These are phyloP conservation scores for Cyphomyrus discorhynchus DNA, from an alignment of 2,113 vertebrate species.

Conservation along the genomic window DNA sequence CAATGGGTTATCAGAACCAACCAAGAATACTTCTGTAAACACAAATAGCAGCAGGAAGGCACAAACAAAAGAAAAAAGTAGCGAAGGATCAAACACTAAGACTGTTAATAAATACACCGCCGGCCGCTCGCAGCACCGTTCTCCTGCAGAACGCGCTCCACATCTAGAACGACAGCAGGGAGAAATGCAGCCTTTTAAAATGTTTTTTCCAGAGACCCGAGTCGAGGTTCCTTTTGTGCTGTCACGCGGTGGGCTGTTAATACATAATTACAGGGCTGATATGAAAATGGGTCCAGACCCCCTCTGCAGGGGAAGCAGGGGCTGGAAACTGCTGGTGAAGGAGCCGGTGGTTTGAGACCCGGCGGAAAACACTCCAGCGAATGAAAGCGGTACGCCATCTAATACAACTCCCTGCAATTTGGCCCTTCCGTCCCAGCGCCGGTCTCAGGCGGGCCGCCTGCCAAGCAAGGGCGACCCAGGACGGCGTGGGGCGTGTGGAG, in stretches of 20 bases:
- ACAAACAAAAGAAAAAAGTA: not conserved
- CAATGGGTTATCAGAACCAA: not conserved
- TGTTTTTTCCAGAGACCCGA: not conserved
- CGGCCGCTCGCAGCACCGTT: not conserved
- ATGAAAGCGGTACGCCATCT: not conserved
- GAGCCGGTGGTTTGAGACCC: constrained; percentile 9
- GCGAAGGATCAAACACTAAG: not conserved
- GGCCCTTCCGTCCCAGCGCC: not conserved
- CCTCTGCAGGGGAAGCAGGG: constrained; percentile 2
- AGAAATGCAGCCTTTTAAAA: not conserved
- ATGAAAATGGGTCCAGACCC: constrained; percentile 21
- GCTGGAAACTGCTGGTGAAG: constrained; percentile 27
- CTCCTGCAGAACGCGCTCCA: constrained; percentile 38
- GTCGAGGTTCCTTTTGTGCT: constrained; percentile 20
- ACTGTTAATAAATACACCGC: not conserved
- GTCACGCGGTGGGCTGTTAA: constrained; percentile 32
- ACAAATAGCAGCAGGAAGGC: not conserved
- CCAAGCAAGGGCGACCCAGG: not conserved
- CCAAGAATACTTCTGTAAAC: not conserved
- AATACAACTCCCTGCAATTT: constrained; percentile 18
- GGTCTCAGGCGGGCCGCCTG: not conserved
- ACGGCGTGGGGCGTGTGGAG: not conserved
- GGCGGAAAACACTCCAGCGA: constrained; percentile 8
- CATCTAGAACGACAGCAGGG: not conserved
- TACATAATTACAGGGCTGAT: constrained; percentile 36